phyloP scores from a whole-genome alignment of 2,797 vertebrate genomes.

The Argya squamiceps region DNA sequence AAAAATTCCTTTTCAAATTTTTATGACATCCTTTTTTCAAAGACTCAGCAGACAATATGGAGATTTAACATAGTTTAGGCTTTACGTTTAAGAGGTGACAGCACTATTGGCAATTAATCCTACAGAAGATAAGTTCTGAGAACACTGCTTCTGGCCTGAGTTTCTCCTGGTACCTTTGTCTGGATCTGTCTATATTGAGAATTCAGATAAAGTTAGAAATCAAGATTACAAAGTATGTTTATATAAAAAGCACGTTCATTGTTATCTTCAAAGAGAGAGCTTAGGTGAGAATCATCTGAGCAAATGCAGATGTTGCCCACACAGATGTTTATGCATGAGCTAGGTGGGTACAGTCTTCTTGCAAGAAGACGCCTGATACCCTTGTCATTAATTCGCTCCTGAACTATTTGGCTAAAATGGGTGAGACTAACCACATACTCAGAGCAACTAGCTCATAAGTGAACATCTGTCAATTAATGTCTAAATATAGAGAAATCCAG shows the following conservation, averaged over 20 bases:
- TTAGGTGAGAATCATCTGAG: not conserved
- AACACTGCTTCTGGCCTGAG: not conserved
- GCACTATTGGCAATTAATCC: not conserved
- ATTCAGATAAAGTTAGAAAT: not conserved
- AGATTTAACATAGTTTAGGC: not conserved
- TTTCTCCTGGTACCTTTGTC: not conserved
- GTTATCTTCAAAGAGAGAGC: not conserved
- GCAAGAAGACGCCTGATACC: not conserved
- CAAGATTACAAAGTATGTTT: not conserved
- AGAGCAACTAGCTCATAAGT: not conserved
- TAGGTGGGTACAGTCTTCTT: not conserved
- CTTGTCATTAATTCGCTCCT: not conserved
- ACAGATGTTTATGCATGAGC: not conserved
- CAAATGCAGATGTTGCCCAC: not conserved
- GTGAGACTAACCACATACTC: not conserved
- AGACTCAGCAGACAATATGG: not conserved
- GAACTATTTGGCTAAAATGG: not conserved
- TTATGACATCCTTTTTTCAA: not conserved
- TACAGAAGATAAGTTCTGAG: not conserved
- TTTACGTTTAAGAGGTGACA: not conserved
- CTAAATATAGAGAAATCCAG: not conserved
- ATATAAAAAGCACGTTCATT: rapidly evolving
- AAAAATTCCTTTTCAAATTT: not conserved
- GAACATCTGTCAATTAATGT: not conserved
- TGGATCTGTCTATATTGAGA: not conserved